Base-by-base conservation (phyloP, 2,888 invertebrate genomes). In the Caenorhabditis sp. region DNA sequence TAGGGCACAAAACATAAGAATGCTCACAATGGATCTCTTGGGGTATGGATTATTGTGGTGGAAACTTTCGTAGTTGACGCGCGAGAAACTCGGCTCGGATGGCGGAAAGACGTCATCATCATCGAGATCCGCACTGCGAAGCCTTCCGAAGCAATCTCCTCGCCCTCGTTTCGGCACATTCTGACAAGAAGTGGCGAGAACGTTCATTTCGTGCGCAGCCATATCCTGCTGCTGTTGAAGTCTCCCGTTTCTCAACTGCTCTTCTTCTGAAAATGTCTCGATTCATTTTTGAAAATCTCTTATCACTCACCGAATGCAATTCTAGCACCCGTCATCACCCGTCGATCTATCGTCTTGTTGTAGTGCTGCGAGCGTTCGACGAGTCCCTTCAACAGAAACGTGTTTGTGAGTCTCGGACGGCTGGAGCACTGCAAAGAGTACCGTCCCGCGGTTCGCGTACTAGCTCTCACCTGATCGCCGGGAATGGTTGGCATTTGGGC, bases 261-360 rank as follows among this genome's bases (percentile, higher is more conserved):
- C 70, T 19, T 64, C 79, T 35, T 79, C 79, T 79, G 35, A 0
- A 19, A 56, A 22, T 19, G 22, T 24, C 14, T 12, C 26, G 22
- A 6, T 19, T 26, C n/a, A n/a, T 1, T 12, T n/a, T 6, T 5
- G 28, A 31, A 31, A 16, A 22, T 38, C 19, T 24, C 14, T 2
- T 16, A 4, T 26, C 7, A 16, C 22, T 24, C 59, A 82, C 82
- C 82, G n/a, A 77, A 73, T 4, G 77, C 77, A 51, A 82, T 68
- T 69, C 82, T 77, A 7, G 73, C 61, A 7, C 77, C 82, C 14
- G 77, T 70, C 51, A 82, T 54, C 31, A 73, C 59, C 61, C 68
- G 68, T 2, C 54, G 66, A 54, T 82, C 82, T 19, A 77, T 51
- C 12, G 41, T 44, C 38, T 82, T 77, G 41, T 82, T 82, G 61